Conservation (phyloP, 2,888 invertebrate genomes). For the Drosophila suboccidentalis region DNA sequence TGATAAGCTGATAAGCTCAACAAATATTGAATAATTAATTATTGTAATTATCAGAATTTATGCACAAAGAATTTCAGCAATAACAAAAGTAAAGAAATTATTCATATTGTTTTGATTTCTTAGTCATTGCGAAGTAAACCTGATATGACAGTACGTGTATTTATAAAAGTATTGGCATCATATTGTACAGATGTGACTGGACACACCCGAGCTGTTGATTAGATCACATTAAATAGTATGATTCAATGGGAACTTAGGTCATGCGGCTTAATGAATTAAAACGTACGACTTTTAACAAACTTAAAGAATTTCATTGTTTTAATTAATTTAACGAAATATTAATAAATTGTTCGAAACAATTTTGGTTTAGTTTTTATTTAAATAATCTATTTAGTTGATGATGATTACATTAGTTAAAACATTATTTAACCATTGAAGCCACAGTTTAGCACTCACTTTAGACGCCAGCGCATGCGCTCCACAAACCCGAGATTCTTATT, state of each 20-base stretch:
- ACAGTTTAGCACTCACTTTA: slow-evolving; percentile 77
- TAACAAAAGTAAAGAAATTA: not conserved
- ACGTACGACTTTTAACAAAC: not conserved
- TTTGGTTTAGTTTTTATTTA: not conserved
- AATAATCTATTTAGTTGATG: slow-evolving; percentile 25
- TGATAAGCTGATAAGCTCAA: slow-evolving; percentile 1
- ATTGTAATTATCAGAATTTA: not conserved
- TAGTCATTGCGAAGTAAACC: slow-evolving; percentile 12
- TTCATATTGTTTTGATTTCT: slow-evolving; percentile 4
- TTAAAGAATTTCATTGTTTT: not conserved
- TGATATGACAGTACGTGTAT: slow-evolving; percentile 21
- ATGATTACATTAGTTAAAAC: slow-evolving; percentile 20
- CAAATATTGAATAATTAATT: slow-evolving; percentile 12
- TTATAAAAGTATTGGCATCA: slow-evolving; percentile 31
- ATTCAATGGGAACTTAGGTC: slow-evolving; percentile 33
- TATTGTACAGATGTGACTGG: slow-evolving; percentile 25
- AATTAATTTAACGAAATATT: not conserved
- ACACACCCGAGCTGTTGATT: slow-evolving; percentile 34
- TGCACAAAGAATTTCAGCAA: not conserved
- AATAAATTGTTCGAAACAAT: not conserved
- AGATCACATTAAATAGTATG: slow-evolving; percentile 28
- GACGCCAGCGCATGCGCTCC: slow-evolving; percentile 79
- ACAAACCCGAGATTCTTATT: slow-evolving; percentile 76
- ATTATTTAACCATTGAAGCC: slow-evolving; percentile 40
- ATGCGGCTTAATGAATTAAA: slow-evolving; percentile 33